phyloP scores from a whole-genome alignment of 2,113 vertebrate species.

The Leptodactylus fuscus region DNA sequence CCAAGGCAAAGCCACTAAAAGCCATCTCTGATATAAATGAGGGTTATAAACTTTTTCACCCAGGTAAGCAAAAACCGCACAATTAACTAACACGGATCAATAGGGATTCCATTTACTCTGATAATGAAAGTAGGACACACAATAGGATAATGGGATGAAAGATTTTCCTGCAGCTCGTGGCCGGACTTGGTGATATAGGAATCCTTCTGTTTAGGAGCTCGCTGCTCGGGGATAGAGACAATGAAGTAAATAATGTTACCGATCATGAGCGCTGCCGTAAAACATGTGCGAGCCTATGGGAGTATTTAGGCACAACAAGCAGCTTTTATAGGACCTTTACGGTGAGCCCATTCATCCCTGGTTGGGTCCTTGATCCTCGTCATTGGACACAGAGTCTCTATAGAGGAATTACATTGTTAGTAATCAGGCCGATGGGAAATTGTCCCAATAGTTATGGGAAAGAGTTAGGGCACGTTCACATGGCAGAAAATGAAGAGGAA shows the following conservation, averaged over 20 bases:
- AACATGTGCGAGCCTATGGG: too few relatives aligned
- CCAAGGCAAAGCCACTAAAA: neutral
- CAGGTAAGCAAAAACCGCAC: neutral
- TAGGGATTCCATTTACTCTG: fast-evolving
- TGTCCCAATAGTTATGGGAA: too few relatives aligned
- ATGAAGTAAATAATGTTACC: neutral
- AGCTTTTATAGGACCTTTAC: too few relatives aligned
- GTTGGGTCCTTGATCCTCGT: too few relatives aligned
- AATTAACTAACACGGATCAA: neutral
- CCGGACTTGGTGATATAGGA: conserved; percentile 15
- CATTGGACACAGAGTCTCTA: too few relatives aligned
- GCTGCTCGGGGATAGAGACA: neutral
- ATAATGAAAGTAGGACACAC: conserved; percentile 28
- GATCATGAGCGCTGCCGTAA: neutral
- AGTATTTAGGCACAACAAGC: neutral
- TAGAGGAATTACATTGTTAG: too few relatives aligned
- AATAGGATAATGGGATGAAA: conserved; percentile 47
- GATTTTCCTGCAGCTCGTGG: neutral
- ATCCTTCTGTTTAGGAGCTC: neutral
- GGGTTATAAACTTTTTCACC: neutral
- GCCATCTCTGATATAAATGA: neutral
- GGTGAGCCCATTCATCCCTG: too few relatives aligned
- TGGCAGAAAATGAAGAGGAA: too few relatives aligned
- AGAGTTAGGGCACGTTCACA: too few relatives aligned
- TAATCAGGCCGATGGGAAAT: too few relatives aligned